A percentile compares a stretch with the other conserved stretches of the same genome.
Evolutionary conservation across 2,797 vertebrate species (phyloP).

Genomic region (Catharus ustulatus): DNA sequence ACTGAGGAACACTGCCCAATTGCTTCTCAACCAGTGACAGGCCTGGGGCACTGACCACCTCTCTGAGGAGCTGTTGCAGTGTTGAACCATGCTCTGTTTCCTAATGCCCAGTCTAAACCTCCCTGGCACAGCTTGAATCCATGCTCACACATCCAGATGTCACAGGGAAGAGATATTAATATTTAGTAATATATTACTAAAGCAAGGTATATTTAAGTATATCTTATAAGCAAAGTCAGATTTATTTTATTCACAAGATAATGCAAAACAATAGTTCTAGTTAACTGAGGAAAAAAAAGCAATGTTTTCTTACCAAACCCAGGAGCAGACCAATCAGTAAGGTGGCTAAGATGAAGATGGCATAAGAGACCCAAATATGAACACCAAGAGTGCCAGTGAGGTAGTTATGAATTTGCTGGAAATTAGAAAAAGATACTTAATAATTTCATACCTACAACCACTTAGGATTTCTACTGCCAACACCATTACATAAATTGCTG

Average conservation of each 20-base stretch:
- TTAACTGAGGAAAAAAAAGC: background rate
- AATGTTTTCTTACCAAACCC: constrained; percentile 81
- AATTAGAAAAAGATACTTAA: background rate
- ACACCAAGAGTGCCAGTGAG: constrained; percentile 80
- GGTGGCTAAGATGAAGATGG: constrained; percentile 81
- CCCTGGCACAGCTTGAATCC: background rate
- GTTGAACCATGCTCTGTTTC: background rate
- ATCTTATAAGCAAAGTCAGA: background rate
- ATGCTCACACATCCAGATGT: fast-evolving
- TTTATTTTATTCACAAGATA: background rate
- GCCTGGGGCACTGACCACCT: background rate
- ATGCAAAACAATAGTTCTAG: background rate
- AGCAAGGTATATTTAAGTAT: background rate
- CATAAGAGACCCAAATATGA: constrained; percentile 82
- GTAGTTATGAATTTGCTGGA: constrained; percentile 82
- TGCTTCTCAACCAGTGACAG: background rate
- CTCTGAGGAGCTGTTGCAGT: background rate
- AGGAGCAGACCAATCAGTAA: constrained; percentile 83
- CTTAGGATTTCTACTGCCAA: background rate
- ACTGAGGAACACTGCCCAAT: background rate
- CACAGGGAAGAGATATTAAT: background rate
- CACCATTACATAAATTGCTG: background rate
- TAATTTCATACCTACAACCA: background rate
- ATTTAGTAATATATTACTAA: background rate
- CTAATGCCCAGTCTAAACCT: background rate